Evolutionary conservation across 2,797 vertebrate species (phyloP), one percentile per base, ranked within the genome.

Genomic region (Cynodonichthys magdalenae): DNA sequence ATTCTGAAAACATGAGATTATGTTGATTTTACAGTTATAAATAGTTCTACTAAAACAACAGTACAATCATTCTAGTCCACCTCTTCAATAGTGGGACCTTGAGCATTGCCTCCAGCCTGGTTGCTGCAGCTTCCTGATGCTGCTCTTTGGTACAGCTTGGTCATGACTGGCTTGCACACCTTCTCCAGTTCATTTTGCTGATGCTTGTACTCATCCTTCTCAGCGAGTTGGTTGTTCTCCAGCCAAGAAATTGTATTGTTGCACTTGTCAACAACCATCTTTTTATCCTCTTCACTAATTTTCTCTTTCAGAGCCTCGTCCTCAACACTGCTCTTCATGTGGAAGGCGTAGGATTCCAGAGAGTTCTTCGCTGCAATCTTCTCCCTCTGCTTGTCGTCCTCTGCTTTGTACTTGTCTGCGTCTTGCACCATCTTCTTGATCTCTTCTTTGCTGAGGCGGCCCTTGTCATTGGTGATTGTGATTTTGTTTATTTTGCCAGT

Each of bases 71-170:
- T 62, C 82, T 71, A 97, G 82, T 97, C 96, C 57, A 98, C 95
- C 80, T 98, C 96, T 74, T 97, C 95, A 0, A 96, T 95, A 68
- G 95, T 97, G 0, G 96, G 95, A 44, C 96, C 95, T 0, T 94
- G 90, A 0, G 93, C 88, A 55, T 72, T 67, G 0, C 87, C 77
- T 28, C 88, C 84, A 10, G 85, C 76, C 39, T 88, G 77, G 0
- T 76, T 80, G 57, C 89, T 65, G 3, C 84, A 70, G 60, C 77
- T 8, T 44, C 81, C 83, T 11, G 80, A 11, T 0, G 74, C 0
- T 24, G 24, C 24, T 24, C 24, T 3, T 24, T 24, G 24, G 24
- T 24, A 24, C 24, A 24, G 24, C 24, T 24, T 24, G 2, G 24
- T 24, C 24, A 24, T 3, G 24, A 24, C 24, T 3, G 24, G 24